These are phyloP conservation scores for Cylindroiulus punctatus DNA, from an alignment of 2,888 invertebrate genomes.

Conservation along the genomic window DNA sequence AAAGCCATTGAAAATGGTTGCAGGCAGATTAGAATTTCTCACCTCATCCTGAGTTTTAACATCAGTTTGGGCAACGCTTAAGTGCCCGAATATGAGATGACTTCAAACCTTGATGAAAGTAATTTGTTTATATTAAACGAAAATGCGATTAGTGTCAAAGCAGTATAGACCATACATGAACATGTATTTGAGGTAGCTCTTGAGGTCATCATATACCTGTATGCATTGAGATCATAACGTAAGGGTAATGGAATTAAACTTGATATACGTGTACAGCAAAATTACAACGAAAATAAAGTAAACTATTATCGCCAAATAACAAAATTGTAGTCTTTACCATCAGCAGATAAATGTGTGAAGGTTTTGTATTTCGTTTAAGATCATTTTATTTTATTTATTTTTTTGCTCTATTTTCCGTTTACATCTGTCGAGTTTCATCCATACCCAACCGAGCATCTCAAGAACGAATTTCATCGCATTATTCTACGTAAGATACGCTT, in stretches of 20 bases:
- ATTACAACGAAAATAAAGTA: too few relatives aligned
- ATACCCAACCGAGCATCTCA: background rate
- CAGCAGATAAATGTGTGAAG: background rate
- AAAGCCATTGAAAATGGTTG: background rate
- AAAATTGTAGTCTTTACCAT: background rate
- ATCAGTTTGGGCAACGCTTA: background rate
- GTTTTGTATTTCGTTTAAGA: background rate
- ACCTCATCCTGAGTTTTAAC: constrained; percentile 6
- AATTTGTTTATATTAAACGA: constrained; percentile 13
- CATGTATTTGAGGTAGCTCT: too few relatives aligned
- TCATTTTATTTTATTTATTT: background rate
- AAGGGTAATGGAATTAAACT: too few relatives aligned
- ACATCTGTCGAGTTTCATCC: too few relatives aligned
- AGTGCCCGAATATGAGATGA: background rate
- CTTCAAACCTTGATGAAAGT: background rate
- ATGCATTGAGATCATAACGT: too few relatives aligned
- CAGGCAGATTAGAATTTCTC: background rate
- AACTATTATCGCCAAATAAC: too few relatives aligned
- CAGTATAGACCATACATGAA: too few relatives aligned
- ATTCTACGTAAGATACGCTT: background rate
- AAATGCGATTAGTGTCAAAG: background rate
- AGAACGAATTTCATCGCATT: constrained; percentile 9
- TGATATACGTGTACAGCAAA: too few relatives aligned
- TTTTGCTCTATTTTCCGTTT: too few relatives aligned
- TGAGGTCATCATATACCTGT: too few relatives aligned